These are phyloP conservation scores for Oenanthe oenanthe DNA, from an alignment of 2,113 vertebrate genomes.

Conservation along the genomic window DNA sequence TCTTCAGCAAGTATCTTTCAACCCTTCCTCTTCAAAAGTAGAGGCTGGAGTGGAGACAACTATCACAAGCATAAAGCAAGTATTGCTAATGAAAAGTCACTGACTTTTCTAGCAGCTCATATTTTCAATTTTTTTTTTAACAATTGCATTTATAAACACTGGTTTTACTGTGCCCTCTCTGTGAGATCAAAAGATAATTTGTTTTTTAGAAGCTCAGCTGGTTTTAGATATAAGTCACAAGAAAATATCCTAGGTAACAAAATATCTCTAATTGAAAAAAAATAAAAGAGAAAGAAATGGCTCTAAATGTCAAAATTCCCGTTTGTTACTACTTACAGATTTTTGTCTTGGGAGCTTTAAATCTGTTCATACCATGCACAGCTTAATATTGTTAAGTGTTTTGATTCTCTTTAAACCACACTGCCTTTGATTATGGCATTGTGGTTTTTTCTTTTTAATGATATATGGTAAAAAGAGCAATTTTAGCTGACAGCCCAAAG, in stretches of 20 bases:
- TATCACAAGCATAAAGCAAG: background rate
- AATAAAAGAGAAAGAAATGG: background rate
- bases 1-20: conserved; percentile 3
- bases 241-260: background rate
- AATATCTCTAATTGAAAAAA: background rate
- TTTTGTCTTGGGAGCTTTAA: background rate
- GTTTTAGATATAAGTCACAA: background rate
- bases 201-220: background rate
- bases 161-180: background rate
- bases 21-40: conserved; percentile 1
- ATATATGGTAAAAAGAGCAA: background rate
- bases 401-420: background rate
- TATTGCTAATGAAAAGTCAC: background rate
- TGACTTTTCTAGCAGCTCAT: background rate
- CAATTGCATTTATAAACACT: background rate
- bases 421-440: background rate
- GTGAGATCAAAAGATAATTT: background rate
- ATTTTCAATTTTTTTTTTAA: background rate
- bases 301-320: background rate
- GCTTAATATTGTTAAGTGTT: background rate
- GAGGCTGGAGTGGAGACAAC: background rate
- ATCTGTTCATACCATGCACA: background rate
- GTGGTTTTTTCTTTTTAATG: background rate
- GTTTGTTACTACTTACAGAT: background rate
- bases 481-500: background rate